Conservation (phyloP, 2,113 vertebrate genomes). For the Cacatua alba region DNA sequence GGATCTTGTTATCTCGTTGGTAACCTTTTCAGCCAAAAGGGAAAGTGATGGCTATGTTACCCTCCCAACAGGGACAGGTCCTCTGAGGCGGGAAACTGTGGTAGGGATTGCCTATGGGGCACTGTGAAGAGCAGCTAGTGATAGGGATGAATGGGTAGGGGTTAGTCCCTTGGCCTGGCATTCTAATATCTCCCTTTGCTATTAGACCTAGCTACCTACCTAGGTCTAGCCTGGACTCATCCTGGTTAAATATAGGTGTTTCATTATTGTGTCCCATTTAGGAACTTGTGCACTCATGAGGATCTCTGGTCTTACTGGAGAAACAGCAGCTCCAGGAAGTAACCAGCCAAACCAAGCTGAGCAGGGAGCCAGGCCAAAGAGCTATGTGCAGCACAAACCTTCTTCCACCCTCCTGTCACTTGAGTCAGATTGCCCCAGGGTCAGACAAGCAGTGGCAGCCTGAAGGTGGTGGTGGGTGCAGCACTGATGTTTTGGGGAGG, state of each 20-base stretch:
- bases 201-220: not conserved
- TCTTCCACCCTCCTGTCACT: not conserved
- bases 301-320: not conserved
- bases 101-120: not conserved
- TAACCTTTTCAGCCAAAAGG: not conserved
- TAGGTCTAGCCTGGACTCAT: not conserved
- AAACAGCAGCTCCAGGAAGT: not conserved
- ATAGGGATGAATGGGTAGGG: not conserved
- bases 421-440: not conserved
- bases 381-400: not conserved
- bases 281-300: not conserved
- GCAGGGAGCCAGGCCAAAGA: not conserved
- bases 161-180: not conserved
- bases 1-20: not conserved
- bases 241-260: not conserved
- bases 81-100: not conserved
- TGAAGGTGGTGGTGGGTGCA: not conserved
- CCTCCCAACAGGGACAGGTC: not conserved
- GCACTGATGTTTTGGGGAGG: not conserved
- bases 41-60: not conserved
- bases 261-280: not conserved
- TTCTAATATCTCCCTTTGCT: not conserved
- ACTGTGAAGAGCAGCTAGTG: not conserved
- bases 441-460: not conserved
- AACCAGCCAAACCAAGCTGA: not conserved